Base-by-base conservation (phyloP, 2,797 vertebrate genomes). In the Channa striata region DNA sequence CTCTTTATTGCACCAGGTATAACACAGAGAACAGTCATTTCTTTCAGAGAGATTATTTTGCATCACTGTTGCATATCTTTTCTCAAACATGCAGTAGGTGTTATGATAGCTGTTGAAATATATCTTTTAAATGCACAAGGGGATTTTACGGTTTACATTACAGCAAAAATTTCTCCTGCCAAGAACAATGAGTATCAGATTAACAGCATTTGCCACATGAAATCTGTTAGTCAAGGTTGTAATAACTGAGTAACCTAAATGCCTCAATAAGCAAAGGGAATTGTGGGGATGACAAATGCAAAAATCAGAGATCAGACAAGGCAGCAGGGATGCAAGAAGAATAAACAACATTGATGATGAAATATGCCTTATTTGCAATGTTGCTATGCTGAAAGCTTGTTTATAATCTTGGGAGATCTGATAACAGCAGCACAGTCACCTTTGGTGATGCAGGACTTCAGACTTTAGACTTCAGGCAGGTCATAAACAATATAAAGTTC, bases 161-260 rank as follows among this genome's bases (percentile, higher is more conserved):
- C 20, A 25, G 44, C 44, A 64, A 61, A 63, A 66, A 72, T 53
- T n/a, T 50, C 54, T 68, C 21, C 49, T 62, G 57, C 78, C 65
- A 76, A 59, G 50, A 81, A 85, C 63, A 69, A 68, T 23, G 39
- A 64, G 19, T 39, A 68, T 66, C 57, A 46, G 33, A 72, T 83
- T 78, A 53, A 68, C 11, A n/a, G 50, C 59, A 63, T 78, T 78
- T 60, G 58, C 57, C 49, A 72, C 56, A 65, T 60, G 42, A 79
- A 83, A 74, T 81, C 40, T 74, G 60, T 88, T 83, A 77, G 82
- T 83, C 74, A 78, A 74, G 81, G 69, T 80, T 85, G 52, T 62
- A 76, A 77, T 67, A 76, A 68, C 77, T 76, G 68, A 72, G 51
- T 64, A 72, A 72, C 67, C 25, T 74, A 72, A 85, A 83, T 56